Evolutionary conservation across 2,797 vertebrate genomes (phyloP).

Genomic region (Acropternis orthonyx): DNA sequence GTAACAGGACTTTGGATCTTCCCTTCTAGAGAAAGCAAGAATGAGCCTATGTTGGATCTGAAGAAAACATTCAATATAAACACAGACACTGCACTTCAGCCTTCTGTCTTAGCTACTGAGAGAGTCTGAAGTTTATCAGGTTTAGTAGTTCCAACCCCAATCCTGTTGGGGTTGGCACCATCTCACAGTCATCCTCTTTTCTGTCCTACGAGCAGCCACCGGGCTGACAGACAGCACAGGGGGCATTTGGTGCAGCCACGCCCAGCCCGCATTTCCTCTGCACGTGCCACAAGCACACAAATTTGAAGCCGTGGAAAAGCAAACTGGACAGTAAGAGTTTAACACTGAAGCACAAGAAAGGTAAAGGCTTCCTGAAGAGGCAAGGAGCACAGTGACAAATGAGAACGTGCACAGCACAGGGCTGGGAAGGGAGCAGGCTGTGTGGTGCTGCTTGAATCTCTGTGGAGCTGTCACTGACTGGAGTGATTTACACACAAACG

Average conservation of each 20-base stretch:
- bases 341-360: background rate
- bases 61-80: background rate
- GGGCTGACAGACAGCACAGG: background rate
- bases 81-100: background rate
- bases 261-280: background rate
- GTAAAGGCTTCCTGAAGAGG: background rate
- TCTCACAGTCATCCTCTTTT: background rate
- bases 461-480: background rate
- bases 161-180: background rate
- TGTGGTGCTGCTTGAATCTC: background rate
- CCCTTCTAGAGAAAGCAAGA: background rate
- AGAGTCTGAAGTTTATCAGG: background rate
- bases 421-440: background rate
- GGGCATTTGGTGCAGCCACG: background rate
- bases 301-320: background rate
- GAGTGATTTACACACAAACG: background rate
- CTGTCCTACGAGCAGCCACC: background rate
- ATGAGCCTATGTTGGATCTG: rapidly evolving
- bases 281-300: rapidly evolving
- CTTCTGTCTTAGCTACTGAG: background rate
- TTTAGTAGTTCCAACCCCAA: background rate
- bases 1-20: background rate
- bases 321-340: background rate
- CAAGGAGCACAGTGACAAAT: background rate
- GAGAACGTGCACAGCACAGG: rapidly evolving